Conservation (phyloP, 2,888 invertebrate species). For the Hirtodrosophila cameraria region DNA sequence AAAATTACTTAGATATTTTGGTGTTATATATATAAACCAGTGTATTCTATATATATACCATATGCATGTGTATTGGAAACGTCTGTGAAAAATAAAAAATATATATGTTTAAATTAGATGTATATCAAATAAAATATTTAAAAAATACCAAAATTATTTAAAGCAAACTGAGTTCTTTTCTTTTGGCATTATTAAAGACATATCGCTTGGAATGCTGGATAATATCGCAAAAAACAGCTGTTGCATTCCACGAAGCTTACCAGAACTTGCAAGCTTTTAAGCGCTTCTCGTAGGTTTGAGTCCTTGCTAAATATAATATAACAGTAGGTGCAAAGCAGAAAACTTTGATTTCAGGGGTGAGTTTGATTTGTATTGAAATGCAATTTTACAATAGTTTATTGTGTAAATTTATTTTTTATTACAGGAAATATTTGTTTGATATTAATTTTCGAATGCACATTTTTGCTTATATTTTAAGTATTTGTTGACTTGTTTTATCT, state of each 20-base stretch:
- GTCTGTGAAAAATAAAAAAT: conserved; percentile 67
- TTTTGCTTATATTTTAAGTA: too few relatives aligned
- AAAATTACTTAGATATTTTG: conserved; percentile 28
- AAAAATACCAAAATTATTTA: conserved; percentile 18
- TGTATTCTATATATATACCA: conserved; percentile 38
- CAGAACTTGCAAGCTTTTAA: conserved; percentile 23
- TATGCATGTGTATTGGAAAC: conserved; percentile 60
- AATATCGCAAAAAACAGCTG: conserved; percentile 21
- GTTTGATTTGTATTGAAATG: too few relatives aligned
- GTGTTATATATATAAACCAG: conserved; percentile 34
- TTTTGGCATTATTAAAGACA: conserved; percentile 36
- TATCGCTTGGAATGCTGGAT: conserved; percentile 13
- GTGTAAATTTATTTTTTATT: too few relatives aligned
- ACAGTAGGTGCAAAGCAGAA: too few relatives aligned
- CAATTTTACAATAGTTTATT: too few relatives aligned
- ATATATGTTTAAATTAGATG: conserved; percentile 50
- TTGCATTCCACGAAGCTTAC: background rate
- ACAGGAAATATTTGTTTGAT: too few relatives aligned
- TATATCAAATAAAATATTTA: conserved; percentile 61
- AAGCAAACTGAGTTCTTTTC: too few relatives aligned
- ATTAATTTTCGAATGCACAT: too few relatives aligned
- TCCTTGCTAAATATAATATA: conserved; percentile 2
- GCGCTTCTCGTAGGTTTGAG: background rate
- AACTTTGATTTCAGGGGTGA: too few relatives aligned
- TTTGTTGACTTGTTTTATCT: too few relatives aligned